A percentile compares a stretch with the other conserved stretches of the same genome.
These are phyloP conservation scores for Loris lydekkerianus DNA, from an alignment of 2,797 vertebrate species.

Conservation along the genomic window DNA sequence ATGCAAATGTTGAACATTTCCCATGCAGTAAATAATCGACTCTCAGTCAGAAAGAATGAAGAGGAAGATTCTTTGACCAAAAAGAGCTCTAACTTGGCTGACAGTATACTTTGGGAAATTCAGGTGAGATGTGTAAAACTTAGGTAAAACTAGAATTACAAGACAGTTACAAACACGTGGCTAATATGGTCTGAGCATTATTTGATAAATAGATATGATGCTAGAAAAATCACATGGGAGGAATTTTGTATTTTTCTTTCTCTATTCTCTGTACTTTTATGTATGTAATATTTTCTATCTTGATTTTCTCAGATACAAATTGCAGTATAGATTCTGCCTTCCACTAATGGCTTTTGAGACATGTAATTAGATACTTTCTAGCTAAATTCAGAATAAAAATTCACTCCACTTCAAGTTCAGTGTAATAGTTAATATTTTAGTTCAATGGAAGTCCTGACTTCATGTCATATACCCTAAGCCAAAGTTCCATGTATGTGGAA, in stretches of 20 bases:
- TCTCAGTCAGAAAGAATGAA: background rate
- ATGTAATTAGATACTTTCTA: background rate
- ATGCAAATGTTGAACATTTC: background rate
- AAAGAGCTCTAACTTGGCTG: background rate
- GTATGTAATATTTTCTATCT: background rate
- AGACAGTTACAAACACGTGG: background rate
- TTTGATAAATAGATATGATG: background rate
- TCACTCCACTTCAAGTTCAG: background rate
- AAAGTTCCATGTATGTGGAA: background rate
- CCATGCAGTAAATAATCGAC: background rate
- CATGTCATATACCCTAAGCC: background rate
- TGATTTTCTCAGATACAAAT: background rate
- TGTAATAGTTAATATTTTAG: background rate
- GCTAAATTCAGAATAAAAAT: conserved; percentile 40
- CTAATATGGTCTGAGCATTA: background rate
- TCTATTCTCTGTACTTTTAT: background rate
- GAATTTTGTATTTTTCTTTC: background rate
- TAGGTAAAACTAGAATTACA: background rate
- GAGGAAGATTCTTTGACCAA: background rate
- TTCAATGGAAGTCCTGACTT: background rate
- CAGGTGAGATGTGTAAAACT: background rate
- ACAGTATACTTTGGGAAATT: background rate
- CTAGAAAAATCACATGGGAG: background rate
- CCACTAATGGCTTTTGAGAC: background rate
- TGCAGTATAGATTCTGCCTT: background rate